These are phyloP conservation scores for Equus quagga DNA, from an alignment of 2,113 vertebrate genomes.

Conservation along the genomic window DNA sequence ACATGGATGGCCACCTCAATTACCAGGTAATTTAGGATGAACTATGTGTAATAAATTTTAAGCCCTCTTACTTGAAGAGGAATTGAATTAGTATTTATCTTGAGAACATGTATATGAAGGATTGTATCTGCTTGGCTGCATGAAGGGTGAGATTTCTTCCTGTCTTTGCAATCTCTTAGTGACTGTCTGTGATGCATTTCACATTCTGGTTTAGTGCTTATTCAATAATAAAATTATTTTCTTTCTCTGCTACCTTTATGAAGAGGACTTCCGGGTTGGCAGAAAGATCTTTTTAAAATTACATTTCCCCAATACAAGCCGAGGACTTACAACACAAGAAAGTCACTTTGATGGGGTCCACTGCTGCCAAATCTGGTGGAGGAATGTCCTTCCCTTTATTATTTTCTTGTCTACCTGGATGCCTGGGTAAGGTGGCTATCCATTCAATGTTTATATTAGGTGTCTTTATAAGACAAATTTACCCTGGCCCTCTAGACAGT, in stretches of 20 bases:
- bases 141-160: not conserved
- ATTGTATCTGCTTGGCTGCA: not conserved
- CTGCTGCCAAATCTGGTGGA: not conserved
- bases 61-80: not conserved
- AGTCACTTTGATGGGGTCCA: not conserved
- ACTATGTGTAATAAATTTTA: not conserved
- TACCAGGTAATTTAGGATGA: not conserved
- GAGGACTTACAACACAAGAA: not conserved
- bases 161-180: not conserved
- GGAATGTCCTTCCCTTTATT: not conserved
- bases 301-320: not conserved
- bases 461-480: slow-evolving; percentile 8
- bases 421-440: not conserved
- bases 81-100: not conserved
- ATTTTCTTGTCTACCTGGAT: not conserved
- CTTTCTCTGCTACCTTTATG: not conserved
- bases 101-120: not conserved
- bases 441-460: too few relatives aligned
- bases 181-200: not conserved
- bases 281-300: not conserved
- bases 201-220: not conserved
- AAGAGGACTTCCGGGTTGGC: not conserved
- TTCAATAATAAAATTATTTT: not conserved
- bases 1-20: not conserved
- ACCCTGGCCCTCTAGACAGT: not conserved